Base-by-base conservation (phyloP, 2,113 vertebrate species). In the Fulmarus glacialis region DNA sequence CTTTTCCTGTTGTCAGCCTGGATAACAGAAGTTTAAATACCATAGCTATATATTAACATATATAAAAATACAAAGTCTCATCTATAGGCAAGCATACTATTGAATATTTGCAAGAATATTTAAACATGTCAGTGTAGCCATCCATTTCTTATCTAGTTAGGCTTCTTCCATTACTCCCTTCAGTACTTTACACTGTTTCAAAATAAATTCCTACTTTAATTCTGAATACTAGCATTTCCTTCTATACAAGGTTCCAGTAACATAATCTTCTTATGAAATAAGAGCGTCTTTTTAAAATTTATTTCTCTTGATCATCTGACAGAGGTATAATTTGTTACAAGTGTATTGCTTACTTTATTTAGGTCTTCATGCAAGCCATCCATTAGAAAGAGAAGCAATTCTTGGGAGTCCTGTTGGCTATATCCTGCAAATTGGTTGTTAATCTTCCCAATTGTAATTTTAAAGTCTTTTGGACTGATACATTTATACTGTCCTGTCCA, bases 361-460 rank as follows among this genome's bases (percentile, higher is more conserved):
- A 99, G 98, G 93, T 99, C 99, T 97, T 99, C 99, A 9, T 99
- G 99, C 59, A 99, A 99, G 62, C 99, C 99, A 42, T 99, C 99
- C 99, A 99, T 99, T 52, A 99, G 98, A 96, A 99, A 99, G 56
- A 99, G 98, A 66, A 99, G 98, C 93, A 99, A 88, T 94, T 99
- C 99, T 97, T 99, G 99, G 15, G 99, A 99, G 97, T 99, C 99
- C 82, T 99, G 99, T 94, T 99, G 99, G 85, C 99, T 99, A 18
- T 98, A 99, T 56, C 99, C 98, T 66, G 99, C 97, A 98, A 99
- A 99, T 92, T 99, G 99, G 27, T 99, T 99, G 52, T 99, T 99
- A 95, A 99, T 99, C 97, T 99, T 99, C 63, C 99, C 99, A 72
- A 99, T 99, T 93, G 99, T 99, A 97, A 99, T 97, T 98, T 99